A percentile compares a stretch with the other conserved stretches of the same genome.
phyloP scores from a whole-genome alignment of 2,888 invertebrate genomes.

The Sisyra terminalis region DNA sequence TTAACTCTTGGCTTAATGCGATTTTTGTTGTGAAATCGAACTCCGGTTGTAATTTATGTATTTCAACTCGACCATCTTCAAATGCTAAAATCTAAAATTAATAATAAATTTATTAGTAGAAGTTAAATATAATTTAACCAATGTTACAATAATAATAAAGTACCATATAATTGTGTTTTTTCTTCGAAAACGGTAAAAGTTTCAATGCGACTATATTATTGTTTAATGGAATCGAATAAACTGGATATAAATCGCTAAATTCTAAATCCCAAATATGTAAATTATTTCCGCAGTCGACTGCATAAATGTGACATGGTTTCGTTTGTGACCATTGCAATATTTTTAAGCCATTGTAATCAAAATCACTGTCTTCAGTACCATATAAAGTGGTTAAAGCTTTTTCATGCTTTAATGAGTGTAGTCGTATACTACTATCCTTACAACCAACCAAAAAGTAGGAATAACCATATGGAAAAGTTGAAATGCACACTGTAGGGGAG shows the following conservation, averaged over 20 bases:
- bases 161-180: constrained; percentile 28
- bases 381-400: constrained; percentile 26
- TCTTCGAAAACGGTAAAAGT: constrained; percentile 24
- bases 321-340: constrained; percentile 34
- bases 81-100: neutral
- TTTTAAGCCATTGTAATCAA: constrained; percentile 20
- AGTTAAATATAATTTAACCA: neutral
- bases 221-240: constrained; percentile 26
- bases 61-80: neutral
- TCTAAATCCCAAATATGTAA: constrained; percentile 36
- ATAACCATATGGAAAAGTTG: constrained; percentile 29
- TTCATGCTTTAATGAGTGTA: constrained; percentile 27
- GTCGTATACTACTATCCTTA: constrained; percentile 30
- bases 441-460: constrained; percentile 32
- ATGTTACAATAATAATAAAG: constrained; percentile 11
- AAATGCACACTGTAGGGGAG: constrained; percentile 27
- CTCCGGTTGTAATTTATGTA: neutral
- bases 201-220: constrained; percentile 27
- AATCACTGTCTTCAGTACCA: constrained; percentile 19
- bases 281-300: constrained; percentile 27
- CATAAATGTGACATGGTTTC: constrained; percentile 32
- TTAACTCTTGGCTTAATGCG: constrained; percentile 1
- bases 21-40: neutral
- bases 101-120: neutral
- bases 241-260: constrained; percentile 31